These are phyloP conservation scores for Sebastolobus altivelis DNA, from an alignment of 2,797 vertebrate species.

Conservation along the genomic window DNA sequence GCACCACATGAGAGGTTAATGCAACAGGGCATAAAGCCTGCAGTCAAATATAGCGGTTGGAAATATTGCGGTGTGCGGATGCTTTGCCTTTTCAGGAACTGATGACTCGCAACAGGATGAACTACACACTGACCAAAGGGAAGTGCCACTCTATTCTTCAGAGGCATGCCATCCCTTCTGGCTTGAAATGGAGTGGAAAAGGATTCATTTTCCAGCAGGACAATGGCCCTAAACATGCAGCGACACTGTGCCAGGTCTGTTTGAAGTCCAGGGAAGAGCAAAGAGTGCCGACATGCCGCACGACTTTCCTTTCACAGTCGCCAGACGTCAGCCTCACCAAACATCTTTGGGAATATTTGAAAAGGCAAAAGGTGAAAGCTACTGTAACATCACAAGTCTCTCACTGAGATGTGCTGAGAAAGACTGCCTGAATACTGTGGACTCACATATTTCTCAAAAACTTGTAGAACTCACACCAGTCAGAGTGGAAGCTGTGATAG, in stretches of 20 bases:
- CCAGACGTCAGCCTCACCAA: conserved; percentile 33
- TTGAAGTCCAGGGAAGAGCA: conserved; percentile 65
- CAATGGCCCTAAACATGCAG: conserved; percentile 51
- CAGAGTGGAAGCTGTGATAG: conserved; percentile 1
- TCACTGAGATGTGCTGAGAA: conserved; percentile 18
- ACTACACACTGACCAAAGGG: conserved; percentile 38
- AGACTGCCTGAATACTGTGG: conserved; percentile 22
- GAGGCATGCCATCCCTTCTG: conserved; percentile 39
- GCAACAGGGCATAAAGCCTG: conserved; percentile 17
- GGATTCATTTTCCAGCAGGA: conserved; percentile 53
- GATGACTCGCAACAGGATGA: conserved; percentile 18
- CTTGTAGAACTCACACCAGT: neutral
- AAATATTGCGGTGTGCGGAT: conserved; percentile 32
- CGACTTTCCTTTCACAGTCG: conserved; percentile 43
- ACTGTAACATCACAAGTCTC: conserved; percentile 50
- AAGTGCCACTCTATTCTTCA: conserved; percentile 44
- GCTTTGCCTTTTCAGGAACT: conserved; percentile 41
- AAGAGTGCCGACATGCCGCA: conserved; percentile 51
- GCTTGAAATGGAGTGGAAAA: conserved; percentile 35
- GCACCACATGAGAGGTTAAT: conserved; percentile 20
- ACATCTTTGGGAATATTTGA: conserved; percentile 66
- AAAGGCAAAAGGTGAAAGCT: conserved; percentile 63
- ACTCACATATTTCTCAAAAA: conserved; percentile 32
- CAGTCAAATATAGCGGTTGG: conserved; percentile 22
- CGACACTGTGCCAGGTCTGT: conserved; percentile 31